Conservation (phyloP, 1,140 invertebrate genomes). For the Drosophila micromelanica region DNA sequence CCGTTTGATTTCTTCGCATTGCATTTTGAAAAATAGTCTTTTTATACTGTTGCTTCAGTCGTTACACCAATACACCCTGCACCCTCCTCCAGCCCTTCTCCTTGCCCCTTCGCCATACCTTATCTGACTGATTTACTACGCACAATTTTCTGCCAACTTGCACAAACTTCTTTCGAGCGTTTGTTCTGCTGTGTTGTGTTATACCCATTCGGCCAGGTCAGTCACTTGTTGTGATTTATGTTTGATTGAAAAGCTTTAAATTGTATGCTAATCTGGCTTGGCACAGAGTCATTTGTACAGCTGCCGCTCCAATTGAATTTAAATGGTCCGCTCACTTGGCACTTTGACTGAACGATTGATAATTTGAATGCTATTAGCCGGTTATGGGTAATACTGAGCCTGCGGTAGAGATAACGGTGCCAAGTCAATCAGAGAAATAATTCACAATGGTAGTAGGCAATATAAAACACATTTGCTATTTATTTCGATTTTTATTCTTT, state of each 20-base stretch:
- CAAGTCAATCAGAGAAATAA: not conserved
- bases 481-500: too few species aligned
- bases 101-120: slow-evolving; percentile 5
- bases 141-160: slow-evolving; percentile 64
- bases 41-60: slow-evolving; percentile 60
- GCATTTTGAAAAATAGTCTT: slow-evolving; percentile 77
- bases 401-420: not conserved
- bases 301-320: slow-evolving; percentile 32
- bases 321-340: slow-evolving; percentile 47
- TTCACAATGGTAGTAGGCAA: not conserved
- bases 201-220: slow-evolving; percentile 4
- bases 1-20: slow-evolving; percentile 64
- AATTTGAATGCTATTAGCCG: slow-evolving; percentile 62
- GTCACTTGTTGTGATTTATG: slow-evolving; percentile 69
- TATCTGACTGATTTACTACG: slow-evolving; percentile 60
- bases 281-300: slow-evolving; percentile 60
- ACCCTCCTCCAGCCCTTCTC: not conserved
- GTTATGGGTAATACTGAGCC: slow-evolving; percentile 1
- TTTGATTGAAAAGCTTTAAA: slow-evolving; percentile 76
- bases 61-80: too few species aligned
- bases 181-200: not conserved
- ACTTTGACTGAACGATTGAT: slow-evolving; percentile 48
- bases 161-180: slow-evolving; percentile 17
- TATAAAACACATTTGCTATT: not conserved
- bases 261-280: slow-evolving; percentile 69